Evolutionary conservation across 23 tunicate genomes (phyloP), one percentile per base, ranked within the genome.

Genomic region (Trididemnum clinides): DNA sequence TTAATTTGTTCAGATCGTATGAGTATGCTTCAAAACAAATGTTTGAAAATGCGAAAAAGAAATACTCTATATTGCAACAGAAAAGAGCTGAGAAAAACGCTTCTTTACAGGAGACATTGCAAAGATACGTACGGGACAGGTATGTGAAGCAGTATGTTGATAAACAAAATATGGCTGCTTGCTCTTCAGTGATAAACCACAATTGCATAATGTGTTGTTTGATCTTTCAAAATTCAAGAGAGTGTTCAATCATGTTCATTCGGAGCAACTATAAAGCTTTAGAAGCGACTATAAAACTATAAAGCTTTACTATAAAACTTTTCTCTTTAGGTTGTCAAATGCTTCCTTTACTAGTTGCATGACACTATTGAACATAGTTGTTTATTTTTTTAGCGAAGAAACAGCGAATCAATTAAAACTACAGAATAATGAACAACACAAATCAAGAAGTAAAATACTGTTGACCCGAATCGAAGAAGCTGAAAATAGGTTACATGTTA

Each of bases 401-500:
- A 32, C 26, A 5, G 84, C 90, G 6, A 66, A 49, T 18, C 32
- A 50, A 25, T 78, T 86, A 64, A 64, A 39, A 33, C 57, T 30
- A 51, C 79, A 86, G 51, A 86, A 65, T 44, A 34, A 23, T 1
- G 85, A 86, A 69, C 70, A 78, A 39, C 90, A 78, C 30, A 22
- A 86, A 78, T 71, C 50, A 23, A 30, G 82, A 33, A 25, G 57
- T 33, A 65, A 28, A 51, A 86, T 77, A 30, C 22, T 78, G 50
- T 39, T 50, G 39, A 86, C 90, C 5, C 83, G 77, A 38, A 39
- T 86, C 5, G 86, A 86, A 66, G 84, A 86, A 50, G 90, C 84
- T 19, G 90, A 86, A 69, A 69, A 86, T 28, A 86, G 90, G 90
- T 86, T 4, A n/a, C n/a, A n/a, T n/a, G n/a, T n/a, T n/a, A n/a